Conservation (phyloP, 2,888 invertebrate species). For the Scotopteryx bipunctaria region DNA sequence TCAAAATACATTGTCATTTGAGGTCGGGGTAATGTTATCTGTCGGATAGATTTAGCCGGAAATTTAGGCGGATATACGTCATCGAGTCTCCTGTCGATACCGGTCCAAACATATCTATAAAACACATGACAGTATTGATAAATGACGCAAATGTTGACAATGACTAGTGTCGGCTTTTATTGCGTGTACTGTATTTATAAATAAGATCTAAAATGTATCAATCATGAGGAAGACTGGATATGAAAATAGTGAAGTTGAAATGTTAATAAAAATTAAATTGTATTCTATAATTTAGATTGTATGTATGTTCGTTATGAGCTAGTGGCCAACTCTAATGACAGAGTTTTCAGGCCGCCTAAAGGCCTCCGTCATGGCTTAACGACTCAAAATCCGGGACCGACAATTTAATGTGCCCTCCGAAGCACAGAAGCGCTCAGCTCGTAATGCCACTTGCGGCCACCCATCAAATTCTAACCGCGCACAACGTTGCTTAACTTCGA, state of each 20-base stretch:
- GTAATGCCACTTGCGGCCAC: too few species aligned
- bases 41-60: slow-evolving; percentile 68
- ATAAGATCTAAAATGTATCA: background rate
- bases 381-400: too few species aligned
- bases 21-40: slow-evolving; percentile 50
- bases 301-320: too few species aligned
- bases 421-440: too few species aligned
- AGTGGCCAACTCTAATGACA: too few species aligned
- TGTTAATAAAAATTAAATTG: too few species aligned
- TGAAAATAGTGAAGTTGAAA: background rate
- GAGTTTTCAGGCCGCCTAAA: too few species aligned
- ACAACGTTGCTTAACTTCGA: too few species aligned
- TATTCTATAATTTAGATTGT: too few species aligned
- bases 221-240: background rate
- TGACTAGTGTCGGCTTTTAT: slow-evolving; percentile 18
- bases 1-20: slow-evolving; percentile 35
- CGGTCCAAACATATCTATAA: slow-evolving; percentile 48
- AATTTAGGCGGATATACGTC: slow-evolving; percentile 66
- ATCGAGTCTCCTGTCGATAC: slow-evolving; percentile 54
- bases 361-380: too few species aligned
- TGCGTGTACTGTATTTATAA: background rate
- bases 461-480: too few species aligned
- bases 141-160: slow-evolving; percentile 39
- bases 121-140: slow-evolving; percentile 49
- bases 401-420: too few species aligned